Evolutionary conservation across 2,888 invertebrate species (phyloP).

Genomic region (Acrobasis consociella): DNA sequence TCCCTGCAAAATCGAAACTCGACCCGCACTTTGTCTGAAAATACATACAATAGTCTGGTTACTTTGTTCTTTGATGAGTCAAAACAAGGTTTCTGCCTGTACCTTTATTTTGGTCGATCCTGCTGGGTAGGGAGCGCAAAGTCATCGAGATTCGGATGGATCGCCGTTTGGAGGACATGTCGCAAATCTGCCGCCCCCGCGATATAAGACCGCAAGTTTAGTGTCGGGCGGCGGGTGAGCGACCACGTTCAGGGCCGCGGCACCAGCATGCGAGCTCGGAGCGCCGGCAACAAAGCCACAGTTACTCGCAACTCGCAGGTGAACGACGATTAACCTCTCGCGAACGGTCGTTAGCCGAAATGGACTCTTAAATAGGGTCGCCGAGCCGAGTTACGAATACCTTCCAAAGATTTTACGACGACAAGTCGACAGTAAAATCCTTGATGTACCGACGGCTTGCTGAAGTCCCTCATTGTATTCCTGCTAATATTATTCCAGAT

Average conservation of each 20-base stretch:
- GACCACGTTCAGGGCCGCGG: conserved; percentile 71
- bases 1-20: too few species aligned
- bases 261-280: conserved; percentile 41
- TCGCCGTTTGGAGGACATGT: conserved; percentile 50
- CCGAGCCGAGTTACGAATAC: conserved; percentile 58
- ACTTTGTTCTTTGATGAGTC: neutral
- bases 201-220: conserved; percentile 68
- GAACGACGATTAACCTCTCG: conserved; percentile 73
- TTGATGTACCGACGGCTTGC: conserved; percentile 54
- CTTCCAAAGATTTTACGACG: conserved; percentile 61
- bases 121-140: conserved; percentile 37
- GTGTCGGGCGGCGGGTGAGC: conserved; percentile 62
- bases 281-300: conserved; percentile 62
- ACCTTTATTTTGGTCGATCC: conserved; percentile 41
- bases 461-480: conserved; percentile 45
- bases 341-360: conserved; percentile 65
- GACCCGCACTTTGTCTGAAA: too few species aligned
- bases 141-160: conserved; percentile 56
- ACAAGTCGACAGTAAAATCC: conserved; percentile 57
- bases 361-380: conserved; percentile 59
- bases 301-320: conserved; percentile 71
- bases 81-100: neutral
- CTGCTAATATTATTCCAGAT: conserved; percentile 46
- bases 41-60: neutral
- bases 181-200: conserved; percentile 73